Conservation (phyloP, 2,888 invertebrate species). For the Oscheius sp. region DNA sequence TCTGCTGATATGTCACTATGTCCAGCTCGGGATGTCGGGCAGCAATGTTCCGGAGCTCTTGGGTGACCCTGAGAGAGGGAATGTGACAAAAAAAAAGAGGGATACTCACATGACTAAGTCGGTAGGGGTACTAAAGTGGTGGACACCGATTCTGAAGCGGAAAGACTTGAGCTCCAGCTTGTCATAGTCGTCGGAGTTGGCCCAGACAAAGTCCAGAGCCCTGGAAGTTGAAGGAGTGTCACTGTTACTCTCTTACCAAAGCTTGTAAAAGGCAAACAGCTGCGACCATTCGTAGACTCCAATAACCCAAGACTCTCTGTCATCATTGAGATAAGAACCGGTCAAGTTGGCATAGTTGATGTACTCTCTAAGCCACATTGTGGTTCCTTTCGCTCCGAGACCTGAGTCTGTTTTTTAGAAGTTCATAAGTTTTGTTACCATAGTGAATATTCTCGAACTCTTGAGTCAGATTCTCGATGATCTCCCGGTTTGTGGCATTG, state of each 20-base stretch:
- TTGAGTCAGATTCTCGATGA: constrained; percentile 61
- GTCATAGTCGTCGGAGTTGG: constrained; percentile 52
- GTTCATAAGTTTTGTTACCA: constrained; percentile 36
- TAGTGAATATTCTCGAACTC: constrained; percentile 69
- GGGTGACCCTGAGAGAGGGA: constrained; percentile 20
- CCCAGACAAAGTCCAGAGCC: constrained; percentile 72
- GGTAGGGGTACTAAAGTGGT: constrained; percentile 66
- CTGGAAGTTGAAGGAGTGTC: constrained; percentile 34
- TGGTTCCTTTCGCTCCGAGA: constrained; percentile 69
- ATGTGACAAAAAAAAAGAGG: not conserved
- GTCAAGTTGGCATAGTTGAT: constrained; percentile 69
- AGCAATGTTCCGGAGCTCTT: constrained; percentile 64
- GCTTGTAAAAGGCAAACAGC: constrained; percentile 71
- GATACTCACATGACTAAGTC: constrained; percentile 60
- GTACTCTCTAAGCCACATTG: constrained; percentile 71
- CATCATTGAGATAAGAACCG: constrained; percentile 66
- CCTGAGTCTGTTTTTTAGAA: constrained; percentile 42
- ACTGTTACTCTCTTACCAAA: constrained; percentile 56
- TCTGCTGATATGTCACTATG: constrained; percentile 71
- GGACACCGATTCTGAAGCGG: constrained; percentile 71
- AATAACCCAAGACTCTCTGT: constrained; percentile 69
- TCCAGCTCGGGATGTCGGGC: constrained; percentile 62
- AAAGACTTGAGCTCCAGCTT: constrained; percentile 57
- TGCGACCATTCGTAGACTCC: constrained; percentile 72
- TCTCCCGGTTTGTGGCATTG: constrained; percentile 56